Evolutionary conservation across 1,140 invertebrate genomes (phyloP).

Genomic region (Rhopalosiphum maidis): DNA sequence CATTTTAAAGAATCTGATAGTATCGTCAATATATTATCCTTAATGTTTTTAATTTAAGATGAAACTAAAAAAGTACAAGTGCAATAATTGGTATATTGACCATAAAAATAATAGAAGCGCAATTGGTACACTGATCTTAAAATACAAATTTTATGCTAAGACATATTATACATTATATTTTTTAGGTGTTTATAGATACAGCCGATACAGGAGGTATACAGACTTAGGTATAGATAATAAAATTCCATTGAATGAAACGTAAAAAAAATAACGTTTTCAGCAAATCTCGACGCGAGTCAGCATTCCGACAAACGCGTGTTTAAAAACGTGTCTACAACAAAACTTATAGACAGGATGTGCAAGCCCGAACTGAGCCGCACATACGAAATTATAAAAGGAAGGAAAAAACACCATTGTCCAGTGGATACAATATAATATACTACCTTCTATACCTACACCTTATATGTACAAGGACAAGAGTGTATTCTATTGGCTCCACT

Average conservation of each 20-base stretch:
- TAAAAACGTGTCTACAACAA: neutral
- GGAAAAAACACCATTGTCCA: neutral
- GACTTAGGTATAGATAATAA: neutral
- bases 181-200: neutral
- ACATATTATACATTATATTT: neutral
- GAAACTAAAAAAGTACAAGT: neutral
- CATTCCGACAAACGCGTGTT: neutral
- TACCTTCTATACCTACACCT: neutral
- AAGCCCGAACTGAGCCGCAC: neutral
- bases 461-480: neutral
- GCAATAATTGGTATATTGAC: neutral
- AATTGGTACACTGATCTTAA: neutral
- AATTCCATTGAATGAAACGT: neutral
- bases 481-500: neutral
- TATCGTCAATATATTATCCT: neutral
- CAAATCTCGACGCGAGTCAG: neutral
- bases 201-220: neutral
- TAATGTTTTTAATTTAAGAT: too few relatives aligned
- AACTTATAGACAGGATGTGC: neutral
- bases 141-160: neutral
- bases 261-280: neutral
- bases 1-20: neutral
- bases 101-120: neutral
- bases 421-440: neutral
- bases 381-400: neutral